These are phyloP conservation scores for Morpho helenor DNA, from an alignment of 2,888 invertebrate genomes.

Conservation along the genomic window DNA sequence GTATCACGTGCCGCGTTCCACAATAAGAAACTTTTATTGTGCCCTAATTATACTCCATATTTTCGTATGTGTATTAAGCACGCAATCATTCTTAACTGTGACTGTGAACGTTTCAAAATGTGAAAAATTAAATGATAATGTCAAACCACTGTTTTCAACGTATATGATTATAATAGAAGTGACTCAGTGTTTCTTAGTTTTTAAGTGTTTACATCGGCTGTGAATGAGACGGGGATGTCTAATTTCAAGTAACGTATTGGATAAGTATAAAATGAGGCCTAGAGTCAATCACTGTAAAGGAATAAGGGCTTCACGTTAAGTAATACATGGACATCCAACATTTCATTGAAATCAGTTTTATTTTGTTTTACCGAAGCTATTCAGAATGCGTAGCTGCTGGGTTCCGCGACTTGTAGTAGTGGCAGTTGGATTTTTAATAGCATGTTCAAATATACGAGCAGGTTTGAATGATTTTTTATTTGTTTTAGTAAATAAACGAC, in stretches of 20 bases:
- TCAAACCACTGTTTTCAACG: slow-evolving; percentile 23
- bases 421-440: slow-evolving; percentile 40
- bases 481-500: slow-evolving; percentile 33
- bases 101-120: slow-evolving; percentile 24
- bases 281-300: slow-evolving; percentile 38
- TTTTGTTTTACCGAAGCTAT: slow-evolving; percentile 36
- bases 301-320: slow-evolving; percentile 30
- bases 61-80: slow-evolving; percentile 19
- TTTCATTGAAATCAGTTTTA: slow-evolving; percentile 16
- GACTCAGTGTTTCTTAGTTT: slow-evolving; percentile 62
- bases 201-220: slow-evolving; percentile 54
- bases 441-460: slow-evolving; percentile 37
- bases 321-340: slow-evolving; percentile 14
- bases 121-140: slow-evolving; percentile 20
- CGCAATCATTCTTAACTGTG: slow-evolving; percentile 10
- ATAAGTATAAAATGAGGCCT: slow-evolving; percentile 50
- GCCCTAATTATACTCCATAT: slow-evolving; percentile 32
- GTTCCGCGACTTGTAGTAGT: slow-evolving; percentile 40
- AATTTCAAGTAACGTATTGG: slow-evolving; percentile 37
- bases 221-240: slow-evolving; percentile 56
- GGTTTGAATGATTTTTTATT: slow-evolving; percentile 52
- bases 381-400: slow-evolving; percentile 49
- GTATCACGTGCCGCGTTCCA: slow-evolving; percentile 38
- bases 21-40: slow-evolving; percentile 43
- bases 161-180: slow-evolving; percentile 50